These are phyloP conservation scores for Campoletis sonorensis DNA, from an alignment of 1,140 invertebrate species.

Conservation along the genomic window DNA sequence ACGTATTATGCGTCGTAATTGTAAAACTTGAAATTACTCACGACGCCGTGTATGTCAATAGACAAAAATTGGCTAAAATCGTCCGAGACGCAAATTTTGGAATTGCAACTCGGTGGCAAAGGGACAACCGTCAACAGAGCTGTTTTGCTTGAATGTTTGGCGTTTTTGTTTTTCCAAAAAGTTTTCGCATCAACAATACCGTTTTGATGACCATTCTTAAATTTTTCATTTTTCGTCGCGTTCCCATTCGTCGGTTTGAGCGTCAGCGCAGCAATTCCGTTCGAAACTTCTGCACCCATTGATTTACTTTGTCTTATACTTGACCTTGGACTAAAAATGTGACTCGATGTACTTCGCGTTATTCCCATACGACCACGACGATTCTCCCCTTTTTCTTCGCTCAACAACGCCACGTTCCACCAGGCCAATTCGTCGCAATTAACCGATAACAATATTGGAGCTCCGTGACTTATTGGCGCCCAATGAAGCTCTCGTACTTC, in stretches of 20 bases:
- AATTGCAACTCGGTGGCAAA: conserved; percentile 61
- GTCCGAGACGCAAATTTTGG: conserved; percentile 67
- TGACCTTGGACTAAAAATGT: conserved; percentile 59
- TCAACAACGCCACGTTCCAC: conserved; percentile 67
- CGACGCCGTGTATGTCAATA: conserved; percentile 69
- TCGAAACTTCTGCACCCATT: neutral
- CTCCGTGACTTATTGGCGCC: conserved; percentile 57
- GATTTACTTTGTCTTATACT: conserved; percentile 54
- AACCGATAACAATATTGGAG: conserved; percentile 67
- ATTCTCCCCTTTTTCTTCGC: conserved; percentile 51
- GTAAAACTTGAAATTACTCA: conserved; percentile 67
- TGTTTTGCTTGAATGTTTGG: conserved; percentile 58
- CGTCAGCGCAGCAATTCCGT: conserved; percentile 46
- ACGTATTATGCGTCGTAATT: conserved; percentile 47
- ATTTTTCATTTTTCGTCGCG: neutral
- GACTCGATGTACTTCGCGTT: conserved; percentile 56
- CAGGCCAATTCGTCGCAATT: conserved; percentile 67
- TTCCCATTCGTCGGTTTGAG: conserved; percentile 27
- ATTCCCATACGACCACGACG: conserved; percentile 63
- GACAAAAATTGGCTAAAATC: conserved; percentile 72
- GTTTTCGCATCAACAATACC: conserved; percentile 25
- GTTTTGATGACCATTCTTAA: neutral
- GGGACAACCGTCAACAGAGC: conserved; percentile 65
- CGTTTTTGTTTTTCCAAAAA: conserved; percentile 64
- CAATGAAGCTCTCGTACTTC: conserved; percentile 67